Evolutionary conservation across 2,797 vertebrate species (phyloP).

Genomic region (Antennarius maculatus): DNA sequence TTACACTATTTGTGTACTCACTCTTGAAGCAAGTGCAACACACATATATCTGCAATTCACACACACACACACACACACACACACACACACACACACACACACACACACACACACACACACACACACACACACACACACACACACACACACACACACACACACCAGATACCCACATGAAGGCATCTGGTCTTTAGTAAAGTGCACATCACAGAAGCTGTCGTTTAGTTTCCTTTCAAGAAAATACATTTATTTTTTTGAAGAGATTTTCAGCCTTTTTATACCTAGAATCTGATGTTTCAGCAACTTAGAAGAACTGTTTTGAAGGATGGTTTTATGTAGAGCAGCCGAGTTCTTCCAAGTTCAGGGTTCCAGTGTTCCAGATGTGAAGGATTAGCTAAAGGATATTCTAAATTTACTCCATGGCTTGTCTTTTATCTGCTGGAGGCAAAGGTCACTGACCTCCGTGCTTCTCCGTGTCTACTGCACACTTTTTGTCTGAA

Average conservation of each 20-base stretch:
- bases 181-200: slow-evolving; percentile 6
- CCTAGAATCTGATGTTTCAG: no score
- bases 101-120: slow-evolving; percentile 3
- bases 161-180: no score
- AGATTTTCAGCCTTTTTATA: no score
- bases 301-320: no score
- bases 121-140: no score
- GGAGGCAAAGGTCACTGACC: slow-evolving; percentile 26
- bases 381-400: slow-evolving; percentile 44
- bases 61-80: background rate
- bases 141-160: no score
- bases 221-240: background rate
- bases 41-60: background rate
- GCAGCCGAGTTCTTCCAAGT: background rate
- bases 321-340: background rate
- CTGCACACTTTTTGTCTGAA: slow-evolving; percentile 28
- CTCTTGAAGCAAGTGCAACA: slow-evolving; percentile 58
- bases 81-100: slow-evolving; percentile 9
- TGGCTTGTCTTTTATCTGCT: slow-evolving; percentile 48
- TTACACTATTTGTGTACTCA: slow-evolving; percentile 63
- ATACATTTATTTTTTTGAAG: no score
- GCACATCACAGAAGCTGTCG: background rate
- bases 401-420: slow-evolving; percentile 22
- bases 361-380: slow-evolving; percentile 39
- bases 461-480: slow-evolving; percentile 7